phyloP scores from a whole-genome alignment of 2,888 invertebrate genomes.

The Podotricha telesiphe region DNA sequence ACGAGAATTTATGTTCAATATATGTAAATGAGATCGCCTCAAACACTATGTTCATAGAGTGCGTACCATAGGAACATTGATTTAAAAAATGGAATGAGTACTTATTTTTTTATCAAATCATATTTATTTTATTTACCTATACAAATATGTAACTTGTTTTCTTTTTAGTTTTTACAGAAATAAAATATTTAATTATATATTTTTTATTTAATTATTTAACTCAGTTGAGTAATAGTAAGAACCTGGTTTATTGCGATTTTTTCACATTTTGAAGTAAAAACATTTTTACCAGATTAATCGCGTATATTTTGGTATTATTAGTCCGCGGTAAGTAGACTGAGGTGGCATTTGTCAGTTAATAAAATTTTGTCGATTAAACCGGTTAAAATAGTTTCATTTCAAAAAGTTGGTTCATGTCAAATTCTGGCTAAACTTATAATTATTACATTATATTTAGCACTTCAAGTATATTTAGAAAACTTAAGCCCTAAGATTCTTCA shows the following conservation, averaged over 20 bases:
- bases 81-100: constrained; percentile 10
- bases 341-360: too few species aligned
- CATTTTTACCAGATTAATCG: too few species aligned
- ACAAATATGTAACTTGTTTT: too few species aligned
- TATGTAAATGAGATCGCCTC: constrained; percentile 77
- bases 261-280: too few species aligned
- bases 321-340: too few species aligned
- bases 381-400: not conserved
- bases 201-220: too few species aligned
- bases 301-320: too few species aligned
- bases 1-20: constrained; percentile 80
- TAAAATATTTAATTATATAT: too few species aligned
- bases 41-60: constrained; percentile 49
- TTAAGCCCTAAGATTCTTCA: not conserved
- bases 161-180: too few species aligned
- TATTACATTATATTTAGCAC: not conserved
- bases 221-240: too few species aligned
- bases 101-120: not conserved
- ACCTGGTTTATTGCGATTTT: too few species aligned
- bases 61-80: constrained; percentile 17
- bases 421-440: not conserved
- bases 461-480: constrained; percentile 4
- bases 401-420: not conserved
- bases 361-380: too few species aligned
- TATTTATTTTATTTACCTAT: not conserved